Evolutionary conservation across 2,797 vertebrate genomes (phyloP).

Genomic region (Pangasius larnaudii): DNA sequence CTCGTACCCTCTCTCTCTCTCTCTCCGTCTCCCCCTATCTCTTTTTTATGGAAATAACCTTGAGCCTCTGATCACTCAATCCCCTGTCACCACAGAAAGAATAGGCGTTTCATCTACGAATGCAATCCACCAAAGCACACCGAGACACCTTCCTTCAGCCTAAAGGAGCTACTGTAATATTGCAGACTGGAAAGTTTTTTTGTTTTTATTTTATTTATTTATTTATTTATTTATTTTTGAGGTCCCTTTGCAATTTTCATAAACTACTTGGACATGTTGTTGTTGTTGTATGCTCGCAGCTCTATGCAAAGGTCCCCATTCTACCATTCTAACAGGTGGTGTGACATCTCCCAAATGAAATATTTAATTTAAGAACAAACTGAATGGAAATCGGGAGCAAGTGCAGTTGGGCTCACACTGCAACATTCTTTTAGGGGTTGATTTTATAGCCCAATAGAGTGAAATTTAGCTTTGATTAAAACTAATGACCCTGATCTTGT

Average conservation of each 20-base stretch:
- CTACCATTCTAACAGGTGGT: constrained; percentile 6
- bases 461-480: constrained; percentile 37
- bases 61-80: constrained; percentile 52
- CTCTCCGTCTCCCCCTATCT: not conserved
- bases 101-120: constrained; percentile 49
- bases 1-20: not conserved
- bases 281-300: constrained; percentile 1
- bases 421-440: constrained; percentile 1
- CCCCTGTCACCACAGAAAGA: constrained; percentile 49
- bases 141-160: constrained; percentile 34
- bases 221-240: not conserved
- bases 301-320: not conserved
- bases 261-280: constrained; percentile 25
- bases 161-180: constrained; percentile 6
- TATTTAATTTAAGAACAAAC: constrained; percentile 7
- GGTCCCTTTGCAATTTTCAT: constrained; percentile 21
- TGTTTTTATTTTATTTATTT: not conserved
- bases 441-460: constrained; percentile 33
- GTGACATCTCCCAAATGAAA: constrained; percentile 22
- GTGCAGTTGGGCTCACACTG: not conserved
- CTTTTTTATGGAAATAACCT: constrained; percentile 49
- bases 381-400: not conserved
- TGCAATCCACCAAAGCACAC: constrained; percentile 48
- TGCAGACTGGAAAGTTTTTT: not conserved
- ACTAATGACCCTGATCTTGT: constrained; percentile 43